These are phyloP conservation scores for Cercopithecus petaurista DNA, from an alignment of 2,797 vertebrate species.

Conservation along the genomic window DNA sequence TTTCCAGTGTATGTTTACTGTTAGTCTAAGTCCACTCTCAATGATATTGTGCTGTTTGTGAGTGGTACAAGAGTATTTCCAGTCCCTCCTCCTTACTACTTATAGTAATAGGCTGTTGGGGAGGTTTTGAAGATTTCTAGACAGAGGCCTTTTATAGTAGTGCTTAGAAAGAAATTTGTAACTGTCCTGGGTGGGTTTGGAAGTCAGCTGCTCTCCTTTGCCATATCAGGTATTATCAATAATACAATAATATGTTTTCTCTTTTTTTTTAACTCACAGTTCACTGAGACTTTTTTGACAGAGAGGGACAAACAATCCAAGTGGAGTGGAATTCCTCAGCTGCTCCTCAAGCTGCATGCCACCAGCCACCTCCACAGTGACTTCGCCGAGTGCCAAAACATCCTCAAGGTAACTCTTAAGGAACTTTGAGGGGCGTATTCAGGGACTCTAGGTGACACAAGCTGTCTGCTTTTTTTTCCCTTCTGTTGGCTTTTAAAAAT, in stretches of 20 bases:
- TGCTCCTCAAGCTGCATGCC: constrained; percentile 93
- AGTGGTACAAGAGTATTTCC: neutral
- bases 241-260: constrained; percentile 28
- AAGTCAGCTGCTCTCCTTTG: neutral
- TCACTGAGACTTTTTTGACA: constrained; percentile 92
- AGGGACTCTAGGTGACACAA: neutral
- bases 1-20: neutral
- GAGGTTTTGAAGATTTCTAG: constrained; percentile 39
- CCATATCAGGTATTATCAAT: neutral
- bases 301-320: constrained; percentile 96
- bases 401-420: constrained; percentile 91
- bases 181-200: neutral
- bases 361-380: constrained; percentile 97
- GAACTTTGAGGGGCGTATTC: neutral
- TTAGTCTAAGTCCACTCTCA: neutral
- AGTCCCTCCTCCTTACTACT: neutral
- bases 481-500: neutral
- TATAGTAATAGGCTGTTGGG: neutral
- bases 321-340: constrained; percentile 96
- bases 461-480: neutral
- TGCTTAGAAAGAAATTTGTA: neutral
- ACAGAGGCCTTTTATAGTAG: constrained; percentile 20
- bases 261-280: constrained; percentile 83
- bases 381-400: constrained; percentile 93
- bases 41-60: neutral